Conservation (phyloP, 2,797 vertebrate species). For the Esox masquinongy region DNA sequence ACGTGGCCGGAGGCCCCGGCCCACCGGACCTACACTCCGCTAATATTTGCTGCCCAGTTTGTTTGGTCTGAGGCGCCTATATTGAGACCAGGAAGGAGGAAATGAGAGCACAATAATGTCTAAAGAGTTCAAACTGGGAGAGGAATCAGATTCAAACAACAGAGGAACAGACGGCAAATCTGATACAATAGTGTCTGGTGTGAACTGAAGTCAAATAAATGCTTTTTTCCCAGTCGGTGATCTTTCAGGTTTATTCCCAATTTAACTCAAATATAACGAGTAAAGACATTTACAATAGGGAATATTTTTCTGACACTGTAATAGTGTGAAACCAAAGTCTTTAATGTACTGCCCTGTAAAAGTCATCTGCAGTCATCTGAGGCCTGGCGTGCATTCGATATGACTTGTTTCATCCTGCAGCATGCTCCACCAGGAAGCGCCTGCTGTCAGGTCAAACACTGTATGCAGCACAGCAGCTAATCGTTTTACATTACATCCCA, state of each 20-base stretch:
- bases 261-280: not conserved
- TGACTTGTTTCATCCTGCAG: not conserved
- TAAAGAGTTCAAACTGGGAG: slow-evolving; percentile 1
- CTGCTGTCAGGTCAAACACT: slow-evolving; percentile 2
- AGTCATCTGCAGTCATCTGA: not conserved
- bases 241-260: not conserved
- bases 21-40: slow-evolving; percentile 25
- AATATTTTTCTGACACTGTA: not conserved
- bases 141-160: slow-evolving; percentile 6
- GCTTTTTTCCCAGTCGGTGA: not conserved
- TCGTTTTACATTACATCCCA: too few species aligned
- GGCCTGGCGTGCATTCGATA: not conserved
- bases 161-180: not conserved
- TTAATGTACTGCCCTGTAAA: not conserved
- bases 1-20: slow-evolving; percentile 7
- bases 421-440: not conserved
- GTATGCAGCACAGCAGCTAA: slow-evolving; percentile 4
- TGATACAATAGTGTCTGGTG: not conserved
- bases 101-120: slow-evolving; percentile 34
- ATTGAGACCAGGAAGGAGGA: slow-evolving; percentile 30
- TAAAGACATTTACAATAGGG: not conserved
- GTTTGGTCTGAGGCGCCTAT: slow-evolving; percentile 39
- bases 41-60: slow-evolving; percentile 48
- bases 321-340: slow-evolving; percentile 1
- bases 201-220: not conserved